Evolutionary conservation across 2,113 vertebrate species (phyloP), one percentile per base, ranked within the genome.

Genomic region (Atlantisia rogersi): DNA sequence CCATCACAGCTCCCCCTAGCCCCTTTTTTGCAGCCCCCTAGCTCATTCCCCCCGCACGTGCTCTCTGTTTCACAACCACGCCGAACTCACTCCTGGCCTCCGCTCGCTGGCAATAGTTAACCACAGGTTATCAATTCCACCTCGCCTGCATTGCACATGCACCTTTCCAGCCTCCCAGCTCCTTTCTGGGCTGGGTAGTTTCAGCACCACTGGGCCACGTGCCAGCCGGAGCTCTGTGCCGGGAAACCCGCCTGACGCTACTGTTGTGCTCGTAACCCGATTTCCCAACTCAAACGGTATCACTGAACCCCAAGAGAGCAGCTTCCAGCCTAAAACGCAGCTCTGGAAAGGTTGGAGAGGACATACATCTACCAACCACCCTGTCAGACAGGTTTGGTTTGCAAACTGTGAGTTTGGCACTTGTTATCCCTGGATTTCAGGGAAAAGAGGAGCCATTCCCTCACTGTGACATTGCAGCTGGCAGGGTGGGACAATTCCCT

Each of bases 201-300:
- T 70, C 0, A 0, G 68, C 59, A 74, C 31, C 0, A 1, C 17
- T 0, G 0, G 46, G 25, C 14, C 65, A 82, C 1, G 5, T 53
- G 46, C 56, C 74, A 58, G 64, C 18, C n/a, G 3, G 53, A 68
- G 28, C 5, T 4, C 16, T 0, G 6, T 26, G 18, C 14, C 0
- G 0, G 52, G 1, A 3, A 92, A 40, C 15, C 10, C 3, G 0
- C 29, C 18, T 25, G 22, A 50, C 1, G 2, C 14, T 89, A 20
- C 46, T 29, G n/a, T 29, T 40, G 64, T 31, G 53, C 69, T 67
- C 44, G 48, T 63, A 93, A 85, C 52, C 60, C 82, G 26, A 50
- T 64, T 85, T 85, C 75, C 44, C 31, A 87, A 68, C 12, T 21
- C 52, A 79, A 75, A 55, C 5, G 0, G 37, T 25, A 42, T 40